Conservation (phyloP, 2,888 invertebrate species). For the Ophonus ardosiacus region DNA sequence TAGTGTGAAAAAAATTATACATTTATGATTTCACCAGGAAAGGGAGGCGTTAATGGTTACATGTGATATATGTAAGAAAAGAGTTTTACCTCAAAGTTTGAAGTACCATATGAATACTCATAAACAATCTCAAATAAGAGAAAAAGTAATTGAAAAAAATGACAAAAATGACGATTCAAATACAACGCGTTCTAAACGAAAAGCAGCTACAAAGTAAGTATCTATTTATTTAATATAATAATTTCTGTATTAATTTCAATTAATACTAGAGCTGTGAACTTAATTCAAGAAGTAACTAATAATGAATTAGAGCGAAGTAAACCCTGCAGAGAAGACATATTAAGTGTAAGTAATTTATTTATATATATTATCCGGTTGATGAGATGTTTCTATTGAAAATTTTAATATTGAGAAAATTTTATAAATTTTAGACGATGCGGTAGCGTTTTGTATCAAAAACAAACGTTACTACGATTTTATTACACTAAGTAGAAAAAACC, state of each 20-base stretch:
- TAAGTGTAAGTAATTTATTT: slow-evolving; percentile 30
- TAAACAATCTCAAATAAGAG: background rate
- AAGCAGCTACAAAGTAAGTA: slow-evolving; percentile 65
- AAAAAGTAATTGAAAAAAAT: background rate
- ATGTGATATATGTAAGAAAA: slow-evolving; percentile 8
- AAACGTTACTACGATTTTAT: too few relatives aligned
- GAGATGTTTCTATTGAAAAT: too few relatives aligned
- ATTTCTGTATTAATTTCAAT: background rate
- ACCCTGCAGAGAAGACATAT: background rate
- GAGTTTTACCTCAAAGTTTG: slow-evolving; percentile 33
- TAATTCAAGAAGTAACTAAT: slow-evolving; percentile 61
- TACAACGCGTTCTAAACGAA: slow-evolving; percentile 17
- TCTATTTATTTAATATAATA: background rate
- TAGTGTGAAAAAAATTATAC: background rate
- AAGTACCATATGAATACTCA: slow-evolving; percentile 11
- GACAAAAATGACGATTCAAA: background rate
- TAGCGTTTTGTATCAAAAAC: too few relatives aligned
- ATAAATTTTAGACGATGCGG: too few relatives aligned
- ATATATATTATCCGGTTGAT: background rate
- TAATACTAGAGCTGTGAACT: slow-evolving; percentile 65
- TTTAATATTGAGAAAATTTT: too few relatives aligned
- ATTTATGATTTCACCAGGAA: slow-evolving; percentile 68
- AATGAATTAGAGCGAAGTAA: slow-evolving; percentile 52
- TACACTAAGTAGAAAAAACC: slow-evolving; percentile 2
- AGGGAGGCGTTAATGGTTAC: slow-evolving; percentile 23